Evolutionary conservation across 2,797 vertebrate genomes (phyloP), one percentile per base, ranked within the genome.

Genomic region (Crenuchus spilurus): DNA sequence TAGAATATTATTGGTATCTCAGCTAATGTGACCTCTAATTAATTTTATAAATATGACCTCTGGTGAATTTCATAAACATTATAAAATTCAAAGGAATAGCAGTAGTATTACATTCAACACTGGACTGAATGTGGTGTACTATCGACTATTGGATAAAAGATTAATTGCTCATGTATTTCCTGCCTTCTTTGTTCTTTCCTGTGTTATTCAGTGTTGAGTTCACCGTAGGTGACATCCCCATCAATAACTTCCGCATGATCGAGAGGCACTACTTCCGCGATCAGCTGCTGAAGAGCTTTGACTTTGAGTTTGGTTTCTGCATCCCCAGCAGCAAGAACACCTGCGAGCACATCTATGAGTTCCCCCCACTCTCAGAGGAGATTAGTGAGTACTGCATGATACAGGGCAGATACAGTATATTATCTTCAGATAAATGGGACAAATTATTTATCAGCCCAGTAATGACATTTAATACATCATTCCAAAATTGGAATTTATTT

Each of bases 271-370:
- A 99, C 76, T 99, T 99, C 86, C 92, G 96, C 30, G 95, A 99
- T 80, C 95, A 93, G 74, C 81, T 99, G 66, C 94, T 99, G 22
- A 99, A 99, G 89, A 99, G 96, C 78, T 99, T 99, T 28, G 97
- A 99, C 88, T 99, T 99, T 86, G 96, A 98, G 82, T 99, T 99
- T 41, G 96, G 97, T 49, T 99, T 99, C 91, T 99, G 97, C 88
- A 99, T 99, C 88, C 97, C 97, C 64, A 97, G 95, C 94, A 98
- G 96, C 92, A 99, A 97, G 91, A 99, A 99, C 80, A 97, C 96
- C 30, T 99, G 97, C 52, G 97, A 99, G 82, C 97, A 99, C 91
- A 99, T 99, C 93, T 99, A 99, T 0, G 97, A 99, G 72, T 99
- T 99, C 71, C 97, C 97, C 0, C 94, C 95, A 14, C 93, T 99